Percentiles rank a stretch among this genome's conserved stretches.
Evolutionary conservation across 2,113 vertebrate genomes (phyloP).

Genomic region (Picathartes gymnocephalus): DNA sequence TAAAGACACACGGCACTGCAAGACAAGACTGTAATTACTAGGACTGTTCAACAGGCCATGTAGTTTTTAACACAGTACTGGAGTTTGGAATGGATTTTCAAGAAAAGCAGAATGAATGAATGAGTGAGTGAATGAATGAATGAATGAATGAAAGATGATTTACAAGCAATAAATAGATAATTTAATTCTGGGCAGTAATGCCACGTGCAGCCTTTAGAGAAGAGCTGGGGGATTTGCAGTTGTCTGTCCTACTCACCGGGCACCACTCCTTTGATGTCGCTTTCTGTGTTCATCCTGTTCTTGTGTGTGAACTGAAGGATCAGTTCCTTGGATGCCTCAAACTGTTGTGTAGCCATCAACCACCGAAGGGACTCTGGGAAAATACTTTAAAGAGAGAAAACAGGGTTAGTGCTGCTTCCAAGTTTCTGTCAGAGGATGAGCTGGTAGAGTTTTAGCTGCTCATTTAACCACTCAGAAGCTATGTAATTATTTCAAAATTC

Average conservation of each 20-base stretch:
- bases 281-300: constrained; percentile 81
- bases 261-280: constrained; percentile 84
- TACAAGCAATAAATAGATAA: neutral
- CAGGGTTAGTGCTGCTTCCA: neutral
- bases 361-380: constrained; percentile 96
- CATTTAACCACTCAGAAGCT: neutral
- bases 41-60: neutral
- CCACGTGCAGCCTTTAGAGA: neutral
- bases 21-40: neutral
- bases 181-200: neutral
- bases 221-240: neutral
- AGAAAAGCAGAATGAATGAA: neutral
- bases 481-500: neutral
- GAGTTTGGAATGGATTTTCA: neutral
- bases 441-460: neutral
- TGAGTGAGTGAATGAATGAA: neutral
- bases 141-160: neutral
- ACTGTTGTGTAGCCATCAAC: constrained; percentile 95
- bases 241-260: constrained; percentile 74
- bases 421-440: neutral
- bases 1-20: neutral
- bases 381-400: constrained; percentile 75
- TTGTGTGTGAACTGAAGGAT: constrained; percentile 85
- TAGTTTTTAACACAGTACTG: neutral
- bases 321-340: constrained; percentile 85